Base-by-base conservation (phyloP, 2,797 vertebrate genomes). In the Myotis vivesi region DNA sequence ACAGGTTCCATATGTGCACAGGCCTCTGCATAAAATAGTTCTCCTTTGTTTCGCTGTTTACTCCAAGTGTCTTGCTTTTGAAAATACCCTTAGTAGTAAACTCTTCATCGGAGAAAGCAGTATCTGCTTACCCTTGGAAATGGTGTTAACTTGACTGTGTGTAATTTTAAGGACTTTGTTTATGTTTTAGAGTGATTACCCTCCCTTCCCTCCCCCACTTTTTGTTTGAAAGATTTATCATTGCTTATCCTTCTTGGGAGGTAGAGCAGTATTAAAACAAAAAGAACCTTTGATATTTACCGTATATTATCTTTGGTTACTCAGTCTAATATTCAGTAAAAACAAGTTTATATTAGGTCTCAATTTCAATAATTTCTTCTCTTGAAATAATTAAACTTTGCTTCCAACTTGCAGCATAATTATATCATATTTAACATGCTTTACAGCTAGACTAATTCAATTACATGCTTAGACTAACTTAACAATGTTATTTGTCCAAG, bases 1-100 rank as follows among this genome's bases (percentile, higher is more conserved):
- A 98, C 16, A 79, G 95, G 33, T 95, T 98, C 97, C 97, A 97
- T 94, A 97, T 97, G 96, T 85, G 94, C 53, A 25, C 87, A 76
- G 66, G 49, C 95, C 96, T 87, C 79, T 96, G 85, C 73, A 86
- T 96, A 64, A 44, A 73, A 76, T 64, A 92, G 59, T 83, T 95
- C 86, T 87, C 36, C 95, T 76, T 87, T 96, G 90, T 88, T 96
- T 92, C 53, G 0, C 89, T 86, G 85, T 96, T 97, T 97, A 53
- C 22, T 80, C 20, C 57, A 89, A 91, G 57, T 81, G 51, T 66
- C 59, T 41, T 96, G 72, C 36, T 53, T 97, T 97, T 92, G 89
- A 97, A 87, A 87, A 44, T 91, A 36, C 53, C 64, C 71, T 44
- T 84, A 20, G 44, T 77, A 96, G 91, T 87, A 77, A 95, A 73